Evolutionary conservation across 2,113 vertebrate genomes (phyloP).

Genomic region (Dipodomys spectabilis): DNA sequence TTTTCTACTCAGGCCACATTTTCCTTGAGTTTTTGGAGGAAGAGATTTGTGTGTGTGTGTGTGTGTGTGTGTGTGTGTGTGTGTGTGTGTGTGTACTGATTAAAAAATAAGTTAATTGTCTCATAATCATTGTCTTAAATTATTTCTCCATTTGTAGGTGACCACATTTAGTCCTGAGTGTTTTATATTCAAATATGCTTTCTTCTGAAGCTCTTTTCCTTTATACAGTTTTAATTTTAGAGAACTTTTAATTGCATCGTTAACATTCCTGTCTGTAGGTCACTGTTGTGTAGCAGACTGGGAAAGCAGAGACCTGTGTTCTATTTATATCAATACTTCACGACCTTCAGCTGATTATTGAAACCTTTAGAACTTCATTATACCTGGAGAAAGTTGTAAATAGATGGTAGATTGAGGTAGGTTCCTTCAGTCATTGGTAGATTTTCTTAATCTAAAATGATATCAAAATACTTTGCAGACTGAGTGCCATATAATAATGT

Average conservation of each 20-base stretch:
- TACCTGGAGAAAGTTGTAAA: constrained; percentile 14
- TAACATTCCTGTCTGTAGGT: constrained; percentile 77
- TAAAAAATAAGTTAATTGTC: constrained; percentile 36
- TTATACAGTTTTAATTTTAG: constrained; percentile 77
- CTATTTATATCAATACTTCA: constrained; percentile 65
- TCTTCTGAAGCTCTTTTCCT: constrained; percentile 68
- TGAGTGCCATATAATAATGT: no score
- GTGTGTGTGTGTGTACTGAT: neutral
- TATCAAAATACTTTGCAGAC: no score
- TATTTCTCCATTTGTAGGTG: constrained; percentile 48
- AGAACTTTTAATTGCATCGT: constrained; percentile 77
- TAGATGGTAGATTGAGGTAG: neutral
- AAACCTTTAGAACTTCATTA: constrained; percentile 31
- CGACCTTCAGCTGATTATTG: constrained; percentile 61
- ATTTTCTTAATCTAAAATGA: neutral
- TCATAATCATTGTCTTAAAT: constrained; percentile 10
- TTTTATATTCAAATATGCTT: constrained; percentile 66
- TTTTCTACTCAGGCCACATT: constrained; percentile 26
- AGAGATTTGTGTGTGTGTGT: neutral
- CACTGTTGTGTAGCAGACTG: constrained; percentile 72
- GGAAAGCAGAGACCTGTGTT: constrained; percentile 68
- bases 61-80: neutral
- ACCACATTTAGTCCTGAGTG: constrained; percentile 23
- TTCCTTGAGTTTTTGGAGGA: constrained; percentile 31
- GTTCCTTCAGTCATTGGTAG: neutral